A percentile compares a stretch with the other conserved stretches of the same genome.
Conservation (phyloP, 2,888 invertebrate species). For the Cryptocheilus praepositus region DNA sequence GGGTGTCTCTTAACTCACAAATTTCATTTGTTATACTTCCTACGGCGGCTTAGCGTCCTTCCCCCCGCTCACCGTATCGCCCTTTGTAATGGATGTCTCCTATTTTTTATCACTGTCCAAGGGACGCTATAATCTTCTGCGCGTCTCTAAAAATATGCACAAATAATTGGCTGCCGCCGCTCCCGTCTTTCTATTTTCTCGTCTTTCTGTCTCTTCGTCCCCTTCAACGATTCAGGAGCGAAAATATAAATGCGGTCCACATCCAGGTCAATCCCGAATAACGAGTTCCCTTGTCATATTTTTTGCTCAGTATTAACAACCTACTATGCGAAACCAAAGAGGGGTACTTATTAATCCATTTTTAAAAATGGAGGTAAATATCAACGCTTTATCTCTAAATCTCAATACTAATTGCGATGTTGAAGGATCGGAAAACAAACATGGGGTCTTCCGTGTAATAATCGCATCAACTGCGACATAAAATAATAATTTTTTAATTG, state of each 20-base stretch:
- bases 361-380: too few species aligned
- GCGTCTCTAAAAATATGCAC: constrained; percentile 23
- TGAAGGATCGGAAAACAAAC: too few species aligned
- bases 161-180: constrained; percentile 23
- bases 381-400: too few species aligned
- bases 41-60: too few species aligned
- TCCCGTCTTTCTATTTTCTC: not conserved
- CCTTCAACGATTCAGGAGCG: constrained; percentile 9
- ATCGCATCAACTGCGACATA: too few species aligned
- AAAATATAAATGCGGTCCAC: constrained; percentile 21
- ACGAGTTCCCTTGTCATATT: constrained; percentile 1
- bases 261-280: constrained; percentile 24
- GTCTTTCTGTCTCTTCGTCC: not conserved
- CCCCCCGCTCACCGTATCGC: too few species aligned
- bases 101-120: constrained; percentile 3
- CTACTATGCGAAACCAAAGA: not conserved
- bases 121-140: constrained; percentile 19
- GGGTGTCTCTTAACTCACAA: too few species aligned
- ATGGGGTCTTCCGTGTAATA: too few species aligned
- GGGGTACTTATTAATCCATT: not conserved
- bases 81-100: too few species aligned
- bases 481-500: too few species aligned
- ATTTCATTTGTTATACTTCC: too few species aligned
- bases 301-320: constrained; percentile 2
- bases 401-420: too few species aligned